Percentiles rank a stretch among this genome's conserved stretches.
Conservation (phyloP, 2,797 vertebrate species). For the Chelidonichthys spinosus region DNA sequence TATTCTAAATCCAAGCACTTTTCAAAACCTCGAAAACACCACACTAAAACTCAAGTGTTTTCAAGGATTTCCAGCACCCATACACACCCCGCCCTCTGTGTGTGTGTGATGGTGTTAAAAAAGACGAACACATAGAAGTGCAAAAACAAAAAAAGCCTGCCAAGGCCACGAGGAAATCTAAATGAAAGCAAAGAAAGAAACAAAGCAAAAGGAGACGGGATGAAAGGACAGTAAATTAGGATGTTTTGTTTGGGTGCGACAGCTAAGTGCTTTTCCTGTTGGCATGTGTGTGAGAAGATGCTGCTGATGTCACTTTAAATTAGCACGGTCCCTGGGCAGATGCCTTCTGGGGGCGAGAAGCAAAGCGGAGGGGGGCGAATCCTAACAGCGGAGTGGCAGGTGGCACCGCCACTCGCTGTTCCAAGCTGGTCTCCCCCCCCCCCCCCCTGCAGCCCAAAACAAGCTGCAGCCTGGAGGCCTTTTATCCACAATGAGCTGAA, state of each 20-base stretch:
- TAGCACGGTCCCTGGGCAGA: slow-evolving; percentile 67
- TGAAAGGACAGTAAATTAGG: slow-evolving; percentile 25
- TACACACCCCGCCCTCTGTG: too few relatives aligned
- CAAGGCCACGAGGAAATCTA: slow-evolving; percentile 7
- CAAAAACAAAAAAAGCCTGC: neutral
- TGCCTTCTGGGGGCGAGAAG: slow-evolving; percentile 58
- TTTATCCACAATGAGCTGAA: slow-evolving; percentile 51
- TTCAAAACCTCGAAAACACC: too few relatives aligned
- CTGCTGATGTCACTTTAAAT: slow-evolving; percentile 65
- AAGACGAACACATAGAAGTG: slow-evolving; percentile 3
- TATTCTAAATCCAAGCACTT: too few relatives aligned
- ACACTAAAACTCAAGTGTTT: too few relatives aligned
- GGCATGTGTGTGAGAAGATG: slow-evolving; percentile 62
- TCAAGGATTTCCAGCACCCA: too few relatives aligned
- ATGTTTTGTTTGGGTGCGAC: slow-evolving; percentile 29
- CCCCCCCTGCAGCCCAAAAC: slow-evolving; percentile 55
- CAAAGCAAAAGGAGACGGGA: slow-evolving; percentile 15
- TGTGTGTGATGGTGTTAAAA: too few relatives aligned
- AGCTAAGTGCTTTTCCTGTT: slow-evolving; percentile 56
- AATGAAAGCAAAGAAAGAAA: slow-evolving; percentile 1
- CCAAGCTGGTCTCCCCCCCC: slow-evolving; percentile 51
- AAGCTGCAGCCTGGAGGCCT: slow-evolving; percentile 46
- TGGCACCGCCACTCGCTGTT: slow-evolving; percentile 69
- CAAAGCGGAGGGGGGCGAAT: slow-evolving; percentile 58
- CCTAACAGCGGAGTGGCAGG: slow-evolving; percentile 75